Percentiles rank a stretch among this genome's conserved stretches.
These are phyloP conservation scores for Diarsia brunnea DNA, from an alignment of 2,888 invertebrate genomes.

Conservation along the genomic window DNA sequence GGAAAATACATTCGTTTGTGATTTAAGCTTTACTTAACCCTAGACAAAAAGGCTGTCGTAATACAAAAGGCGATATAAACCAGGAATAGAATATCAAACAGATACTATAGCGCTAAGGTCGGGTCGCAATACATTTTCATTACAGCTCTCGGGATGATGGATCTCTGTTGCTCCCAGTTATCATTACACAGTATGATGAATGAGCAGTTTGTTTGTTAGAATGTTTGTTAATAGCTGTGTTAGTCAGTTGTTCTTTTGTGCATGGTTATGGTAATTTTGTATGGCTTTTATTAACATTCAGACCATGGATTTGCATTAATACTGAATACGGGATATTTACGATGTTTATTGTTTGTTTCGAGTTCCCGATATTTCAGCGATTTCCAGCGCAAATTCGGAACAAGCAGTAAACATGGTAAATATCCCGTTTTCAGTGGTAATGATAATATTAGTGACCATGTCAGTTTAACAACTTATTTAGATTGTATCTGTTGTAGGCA, in stretches of 20 bases:
- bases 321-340: too few species aligned
- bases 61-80: slow-evolving; percentile 29
- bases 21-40: not conserved
- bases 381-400: too few species aligned
- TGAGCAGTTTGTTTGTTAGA: slow-evolving; percentile 28
- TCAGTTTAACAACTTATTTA: not conserved
- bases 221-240: not conserved
- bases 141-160: slow-evolving; percentile 54
- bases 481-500: not conserved
- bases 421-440: too few species aligned
- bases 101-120: slow-evolving; percentile 12
- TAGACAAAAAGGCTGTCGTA: slow-evolving; percentile 2
- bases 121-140: slow-evolving; percentile 58
- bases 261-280: not conserved
- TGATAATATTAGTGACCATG: too few species aligned
- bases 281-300: not conserved
- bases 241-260: not conserved
- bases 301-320: too few species aligned
- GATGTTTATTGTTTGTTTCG: too few species aligned
- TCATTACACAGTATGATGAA: slow-evolving; percentile 47
- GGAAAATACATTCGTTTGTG: not conserved
- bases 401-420: too few species aligned
- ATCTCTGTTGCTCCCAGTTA: slow-evolving; percentile 44
- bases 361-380: too few species aligned
- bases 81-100: slow-evolving; percentile 26